Evolutionary conservation across 2,797 vertebrate species (phyloP).

Genomic region (Zalophus californianus): DNA sequence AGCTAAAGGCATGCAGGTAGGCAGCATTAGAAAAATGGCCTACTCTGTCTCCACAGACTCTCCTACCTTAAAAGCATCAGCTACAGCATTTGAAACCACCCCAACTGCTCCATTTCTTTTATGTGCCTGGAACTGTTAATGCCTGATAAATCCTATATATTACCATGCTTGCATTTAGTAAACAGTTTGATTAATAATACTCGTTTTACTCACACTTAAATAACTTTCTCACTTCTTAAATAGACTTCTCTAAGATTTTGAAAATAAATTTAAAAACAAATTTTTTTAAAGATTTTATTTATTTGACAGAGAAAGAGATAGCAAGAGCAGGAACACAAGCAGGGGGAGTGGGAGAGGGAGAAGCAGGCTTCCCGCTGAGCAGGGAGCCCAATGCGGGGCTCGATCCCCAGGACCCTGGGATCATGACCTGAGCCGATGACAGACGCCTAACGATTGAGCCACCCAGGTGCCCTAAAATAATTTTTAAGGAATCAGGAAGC

Average conservation of each 20-base stretch:
- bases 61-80: neutral
- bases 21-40: neutral
- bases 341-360: no score
- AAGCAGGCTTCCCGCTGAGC: no score
- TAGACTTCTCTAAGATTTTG: neutral
- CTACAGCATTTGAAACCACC: neutral
- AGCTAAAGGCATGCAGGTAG: neutral
- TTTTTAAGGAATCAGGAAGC: conserved; percentile 15
- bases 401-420: no score
- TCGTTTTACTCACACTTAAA: neutral
- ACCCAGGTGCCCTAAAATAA: neutral
- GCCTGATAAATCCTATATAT: neutral
- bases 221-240: neutral
- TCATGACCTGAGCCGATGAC: no score
- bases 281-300: neutral
- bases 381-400: no score
- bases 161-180: neutral
- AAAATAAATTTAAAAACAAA: conserved; percentile 36
- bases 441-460: no score
- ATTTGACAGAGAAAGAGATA: no score
- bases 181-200: neutral
- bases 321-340: no score
- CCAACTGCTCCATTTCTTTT: neutral
- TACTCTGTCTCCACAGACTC: neutral
- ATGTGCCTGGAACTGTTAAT: neutral